These are phyloP conservation scores for Schizaphis graminum DNA, from an alignment of 2,888 invertebrate genomes.

Conservation along the genomic window DNA sequence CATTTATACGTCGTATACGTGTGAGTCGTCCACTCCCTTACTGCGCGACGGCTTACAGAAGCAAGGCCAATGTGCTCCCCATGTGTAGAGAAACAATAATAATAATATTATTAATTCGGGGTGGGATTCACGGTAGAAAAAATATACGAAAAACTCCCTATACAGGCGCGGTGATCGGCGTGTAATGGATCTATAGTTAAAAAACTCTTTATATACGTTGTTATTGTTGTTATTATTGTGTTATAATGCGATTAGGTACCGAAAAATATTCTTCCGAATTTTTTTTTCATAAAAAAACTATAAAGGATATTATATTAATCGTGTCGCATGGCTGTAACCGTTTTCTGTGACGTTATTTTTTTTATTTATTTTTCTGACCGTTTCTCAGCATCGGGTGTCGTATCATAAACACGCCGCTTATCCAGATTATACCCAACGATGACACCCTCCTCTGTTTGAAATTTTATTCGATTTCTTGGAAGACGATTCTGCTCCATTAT, in stretches of 20 bases:
- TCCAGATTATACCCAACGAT: neutral
- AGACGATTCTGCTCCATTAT: conserved; percentile 1
- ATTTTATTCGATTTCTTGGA: conserved; percentile 45
- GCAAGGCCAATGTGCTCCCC: neutral
- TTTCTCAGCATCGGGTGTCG: conserved; percentile 3
- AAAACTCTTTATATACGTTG: conserved; percentile 7
- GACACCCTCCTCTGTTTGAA: neutral
- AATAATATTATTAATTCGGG: conserved; percentile 1
- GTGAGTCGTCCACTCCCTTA: neutral
- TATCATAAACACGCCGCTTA: conserved; percentile 11
- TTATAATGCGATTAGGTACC: neutral
- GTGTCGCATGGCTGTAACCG: neutral
- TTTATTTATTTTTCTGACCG: conserved; percentile 10
- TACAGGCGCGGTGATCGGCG: conserved; percentile 22
- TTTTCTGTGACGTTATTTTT: conserved; percentile 23
- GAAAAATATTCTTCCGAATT: conserved; percentile 20
- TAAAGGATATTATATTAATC: conserved; percentile 6
- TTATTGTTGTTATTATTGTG: conserved; percentile 12
- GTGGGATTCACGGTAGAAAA: conserved; percentile 12
- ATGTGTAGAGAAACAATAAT: conserved; percentile 41
- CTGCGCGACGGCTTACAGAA: conserved; percentile 11
- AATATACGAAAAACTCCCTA: conserved; percentile 14
- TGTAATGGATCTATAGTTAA: conserved; percentile 42
- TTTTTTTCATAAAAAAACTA: conserved; percentile 9
- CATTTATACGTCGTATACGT: neutral